Percentiles rank a stretch among this genome's conserved stretches.
phyloP scores from a whole-genome alignment of 1,140 invertebrate genomes.

The Philotrypesis tridentata region DNA sequence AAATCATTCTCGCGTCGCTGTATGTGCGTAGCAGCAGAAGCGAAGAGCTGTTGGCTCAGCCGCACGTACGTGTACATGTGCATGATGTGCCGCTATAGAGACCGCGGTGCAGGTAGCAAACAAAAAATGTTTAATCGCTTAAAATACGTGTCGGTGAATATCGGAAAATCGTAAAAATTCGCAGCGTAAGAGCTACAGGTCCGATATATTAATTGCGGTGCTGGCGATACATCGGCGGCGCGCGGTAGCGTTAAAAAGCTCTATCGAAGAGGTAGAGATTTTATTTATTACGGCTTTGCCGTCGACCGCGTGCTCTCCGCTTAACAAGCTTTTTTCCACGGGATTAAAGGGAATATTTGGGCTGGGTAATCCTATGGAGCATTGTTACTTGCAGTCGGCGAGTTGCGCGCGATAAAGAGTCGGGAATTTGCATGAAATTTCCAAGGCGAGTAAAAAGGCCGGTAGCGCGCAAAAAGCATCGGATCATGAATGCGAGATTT shows the following conservation, averaged over 20 bases:
- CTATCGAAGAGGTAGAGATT: not conserved
- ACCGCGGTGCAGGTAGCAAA: not conserved
- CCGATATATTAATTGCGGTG: too few species aligned
- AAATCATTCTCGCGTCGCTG: conserved; percentile 12
- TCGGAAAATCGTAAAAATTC: not conserved
- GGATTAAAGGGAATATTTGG: too few species aligned
- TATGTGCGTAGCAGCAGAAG: not conserved
- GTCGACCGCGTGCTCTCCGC: too few species aligned
- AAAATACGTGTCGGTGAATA: not conserved
- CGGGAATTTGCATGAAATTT: not conserved
- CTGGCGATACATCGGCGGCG: too few species aligned
- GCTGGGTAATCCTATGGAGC: too few species aligned
- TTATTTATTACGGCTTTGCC: not conserved
- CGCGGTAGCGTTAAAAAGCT: too few species aligned
- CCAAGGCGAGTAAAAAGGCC: not conserved
- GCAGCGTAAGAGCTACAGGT: too few species aligned
- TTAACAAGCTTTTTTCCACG: too few species aligned
- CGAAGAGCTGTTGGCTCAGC: not conserved
- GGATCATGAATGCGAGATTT: not conserved
- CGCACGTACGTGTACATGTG: not conserved
- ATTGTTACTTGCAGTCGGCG: not conserved
- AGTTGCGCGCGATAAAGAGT: not conserved
- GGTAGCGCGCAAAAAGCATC: not conserved
- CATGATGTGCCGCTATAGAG: not conserved
- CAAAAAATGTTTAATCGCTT: not conserved